These are phyloP conservation scores for Ochropleura leucogaster DNA, from an alignment of 2,888 invertebrate species.

Conservation along the genomic window DNA sequence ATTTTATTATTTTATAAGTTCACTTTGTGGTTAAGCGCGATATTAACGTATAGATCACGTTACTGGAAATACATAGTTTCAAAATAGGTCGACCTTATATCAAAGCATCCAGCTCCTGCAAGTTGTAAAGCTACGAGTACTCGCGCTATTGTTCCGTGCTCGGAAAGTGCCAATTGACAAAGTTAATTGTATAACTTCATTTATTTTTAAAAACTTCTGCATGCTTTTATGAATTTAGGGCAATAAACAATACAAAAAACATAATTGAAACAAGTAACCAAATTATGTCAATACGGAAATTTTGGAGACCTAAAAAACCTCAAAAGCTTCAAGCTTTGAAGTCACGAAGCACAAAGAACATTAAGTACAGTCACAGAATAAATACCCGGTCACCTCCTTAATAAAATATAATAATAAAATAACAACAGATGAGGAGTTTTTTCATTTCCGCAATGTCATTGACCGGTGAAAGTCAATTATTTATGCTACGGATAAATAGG, in stretches of 20 bases:
- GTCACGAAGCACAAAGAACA: conserved; percentile 16
- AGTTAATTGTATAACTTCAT: not conserved
- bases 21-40: not conserved
- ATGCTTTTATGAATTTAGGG: not conserved
- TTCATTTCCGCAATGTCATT: conserved; percentile 51
- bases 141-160: not conserved
- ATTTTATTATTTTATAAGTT: not conserved
- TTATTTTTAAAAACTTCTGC: not conserved
- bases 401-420: conserved; percentile 5
- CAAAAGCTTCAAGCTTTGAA: conserved; percentile 17
- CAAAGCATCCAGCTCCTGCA: not conserved
- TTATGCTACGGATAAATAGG: conserved; percentile 63
- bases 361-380: not conserved
- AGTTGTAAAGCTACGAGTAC: not conserved
- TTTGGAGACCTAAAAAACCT: conserved; percentile 1
- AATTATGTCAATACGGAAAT: conserved; percentile 23
- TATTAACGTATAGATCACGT: not conserved
- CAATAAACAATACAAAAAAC: not conserved
- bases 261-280: conserved; percentile 3
- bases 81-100: not conserved
- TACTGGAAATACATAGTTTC: not conserved
- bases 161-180: not conserved
- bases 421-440: conserved; percentile 11
- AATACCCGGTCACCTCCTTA: conserved; percentile 27
- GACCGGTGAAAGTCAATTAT: conserved; percentile 66